These are phyloP conservation scores for Ectobius pallidus DNA, from an alignment of 2,888 invertebrate species.

Conservation along the genomic window DNA sequence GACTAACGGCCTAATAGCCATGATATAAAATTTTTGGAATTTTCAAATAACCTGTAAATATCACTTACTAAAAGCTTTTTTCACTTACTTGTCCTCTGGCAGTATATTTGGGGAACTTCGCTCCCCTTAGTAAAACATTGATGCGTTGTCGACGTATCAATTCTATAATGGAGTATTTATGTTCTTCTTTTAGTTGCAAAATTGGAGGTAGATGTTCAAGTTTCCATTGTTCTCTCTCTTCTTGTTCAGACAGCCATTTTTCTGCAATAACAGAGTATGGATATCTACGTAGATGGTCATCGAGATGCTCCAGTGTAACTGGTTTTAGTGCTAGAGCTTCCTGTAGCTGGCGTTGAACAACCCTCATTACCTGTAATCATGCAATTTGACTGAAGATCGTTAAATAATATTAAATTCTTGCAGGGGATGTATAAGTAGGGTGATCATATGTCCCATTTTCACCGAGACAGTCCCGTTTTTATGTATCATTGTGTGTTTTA, in stretches of 20 bases:
- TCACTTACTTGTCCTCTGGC: constrained; percentile 33
- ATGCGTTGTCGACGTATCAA: constrained; percentile 35
- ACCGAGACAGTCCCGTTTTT: too few species aligned
- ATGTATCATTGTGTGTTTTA: too few species aligned
- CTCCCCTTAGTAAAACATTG: constrained; percentile 28
- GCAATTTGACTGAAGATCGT: too few species aligned
- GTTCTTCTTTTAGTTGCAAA: constrained; percentile 25
- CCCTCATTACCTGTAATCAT: constrained; percentile 36
- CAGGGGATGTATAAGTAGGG: too few species aligned
- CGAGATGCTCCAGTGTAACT: constrained; percentile 23
- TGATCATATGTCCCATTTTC: too few species aligned
- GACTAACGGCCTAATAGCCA: too few species aligned
- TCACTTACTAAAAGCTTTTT: too few species aligned
- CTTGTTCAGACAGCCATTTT: constrained; percentile 34
- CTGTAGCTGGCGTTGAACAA: constrained; percentile 37
- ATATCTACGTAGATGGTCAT: constrained; percentile 23
- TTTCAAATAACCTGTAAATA: too few species aligned
- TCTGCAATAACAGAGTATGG: constrained; percentile 31
- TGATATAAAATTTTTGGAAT: too few species aligned
- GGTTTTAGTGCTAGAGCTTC: constrained; percentile 30
- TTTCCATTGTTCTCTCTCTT: constrained; percentile 31
- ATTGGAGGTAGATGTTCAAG: constrained; percentile 30
- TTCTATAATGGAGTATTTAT: not conserved
- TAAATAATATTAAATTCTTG: too few species aligned
- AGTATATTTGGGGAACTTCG: constrained; percentile 32